A percentile compares a stretch with the other conserved stretches of the same genome.
Evolutionary conservation across 1,140 invertebrate species (phyloP).

Genomic region (Sitobion miscanthi): DNA sequence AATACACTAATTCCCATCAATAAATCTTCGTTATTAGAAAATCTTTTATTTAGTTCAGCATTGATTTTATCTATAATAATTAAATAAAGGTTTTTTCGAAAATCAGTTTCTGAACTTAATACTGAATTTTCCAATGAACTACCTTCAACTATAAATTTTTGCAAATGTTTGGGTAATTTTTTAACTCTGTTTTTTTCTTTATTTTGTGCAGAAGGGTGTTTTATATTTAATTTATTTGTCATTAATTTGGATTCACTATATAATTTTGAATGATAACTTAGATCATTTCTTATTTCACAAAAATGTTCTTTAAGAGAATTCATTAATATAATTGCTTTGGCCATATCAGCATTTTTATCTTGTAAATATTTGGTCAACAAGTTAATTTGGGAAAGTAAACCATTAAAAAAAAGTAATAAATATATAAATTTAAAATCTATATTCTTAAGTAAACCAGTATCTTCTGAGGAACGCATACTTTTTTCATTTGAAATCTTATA

Average conservation of each 20-base stretch:
- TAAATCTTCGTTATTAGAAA: slow-evolving; percentile 26
- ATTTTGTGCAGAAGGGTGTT: too few species aligned
- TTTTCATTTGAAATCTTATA: too few species aligned
- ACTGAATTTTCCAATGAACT: not conserved
- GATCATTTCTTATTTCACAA: slow-evolving; percentile 23
- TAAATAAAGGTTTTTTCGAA: not conserved
- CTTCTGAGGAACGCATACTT: too few species aligned
- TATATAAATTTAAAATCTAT: slow-evolving; percentile 46
- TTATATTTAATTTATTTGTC: too few species aligned
- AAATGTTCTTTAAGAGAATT: slow-evolving; percentile 39
- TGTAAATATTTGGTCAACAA: slow-evolving; percentile 37
- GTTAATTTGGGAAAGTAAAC: not conserved
- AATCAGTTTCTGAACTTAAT: slow-evolving; percentile 30
- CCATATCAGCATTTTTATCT: slow-evolving; percentile 43
- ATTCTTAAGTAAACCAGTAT: slow-evolving; percentile 23
- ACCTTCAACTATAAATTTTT: too few species aligned
- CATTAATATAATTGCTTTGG: slow-evolving; percentile 15
- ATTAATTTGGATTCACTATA: not conserved
- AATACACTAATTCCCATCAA: slow-evolving; percentile 20
- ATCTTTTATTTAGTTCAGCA: slow-evolving; percentile 34
- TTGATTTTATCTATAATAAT: slow-evolving; percentile 36
- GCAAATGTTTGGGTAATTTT: too few species aligned
- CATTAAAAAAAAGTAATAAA: slow-evolving; percentile 33
- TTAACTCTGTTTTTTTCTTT: too few species aligned
- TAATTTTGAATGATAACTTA: slow-evolving; percentile 27